Base-by-base conservation (phyloP, 2,113 vertebrate genomes). In the Antigone vipio region DNA sequence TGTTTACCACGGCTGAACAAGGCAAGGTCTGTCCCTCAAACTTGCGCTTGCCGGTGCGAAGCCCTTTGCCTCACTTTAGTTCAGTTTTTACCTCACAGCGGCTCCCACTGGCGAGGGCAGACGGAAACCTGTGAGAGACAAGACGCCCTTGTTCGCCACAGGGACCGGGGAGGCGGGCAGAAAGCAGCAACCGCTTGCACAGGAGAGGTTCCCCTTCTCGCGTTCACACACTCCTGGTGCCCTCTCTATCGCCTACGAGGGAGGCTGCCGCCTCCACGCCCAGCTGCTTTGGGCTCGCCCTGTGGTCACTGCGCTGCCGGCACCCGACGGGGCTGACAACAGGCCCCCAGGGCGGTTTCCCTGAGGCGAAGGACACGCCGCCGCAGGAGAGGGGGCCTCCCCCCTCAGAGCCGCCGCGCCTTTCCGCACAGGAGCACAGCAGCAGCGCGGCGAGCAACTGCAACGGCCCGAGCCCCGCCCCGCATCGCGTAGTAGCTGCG, bases 311-410 rank as follows among this genome's bases (percentile, higher is more conserved):
- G 44, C 38, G 10, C 35, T 15, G 53, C 50, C 29, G 11, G 17
- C n/a, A 26, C 29, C 17, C 66, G 15, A 5, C 38, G 10, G 26
- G 9, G 63, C 55, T 26, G 27, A 15, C 17, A 15, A 9, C 23
- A 15, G 11, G 13, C 9, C 21, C 29, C 9, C 5, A 5, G 5
- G 7, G 4, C 32, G 8, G 8, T 0, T 10, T 7, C 34, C 19
- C 75, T 0, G 23, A 7, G 3, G 40, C 12, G 3, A 26, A 10
- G 1, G 9, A 6, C 29, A 6, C 0, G 15, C 14, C 3, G 19
- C 30, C 23, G 21, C 47, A 8, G 50, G 50, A 23, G 49, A 50
- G 22, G 12, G 23, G 23, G 22, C 49, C 50, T 27, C 24, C 24
- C 50, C 8, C 24, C 24, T 52, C 24, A 52, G 50, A 13, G 23